Evolutionary conservation across 2,797 vertebrate genomes (phyloP).

Genomic region (Hoplostethus atlanticus): DNA sequence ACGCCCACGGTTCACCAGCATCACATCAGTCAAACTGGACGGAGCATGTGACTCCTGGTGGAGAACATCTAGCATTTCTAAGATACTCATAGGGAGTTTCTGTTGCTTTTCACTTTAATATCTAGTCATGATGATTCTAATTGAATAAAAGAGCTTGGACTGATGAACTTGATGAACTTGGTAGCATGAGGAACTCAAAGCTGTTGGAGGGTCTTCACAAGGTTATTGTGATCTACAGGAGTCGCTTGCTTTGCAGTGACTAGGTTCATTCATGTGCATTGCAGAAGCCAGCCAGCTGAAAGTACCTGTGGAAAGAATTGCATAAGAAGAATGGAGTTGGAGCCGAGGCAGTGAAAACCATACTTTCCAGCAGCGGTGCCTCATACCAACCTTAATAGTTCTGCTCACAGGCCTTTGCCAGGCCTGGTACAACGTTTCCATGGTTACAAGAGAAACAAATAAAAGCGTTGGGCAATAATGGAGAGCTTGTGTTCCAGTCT

Average conservation of each 20-base stretch:
- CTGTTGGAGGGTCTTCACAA: too few species aligned
- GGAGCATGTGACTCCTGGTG: slow-evolving; percentile 1
- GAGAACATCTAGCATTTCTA: neutral
- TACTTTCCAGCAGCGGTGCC: slow-evolving; percentile 45
- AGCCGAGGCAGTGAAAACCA: slow-evolving; percentile 21
- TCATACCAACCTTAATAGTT: slow-evolving; percentile 25
- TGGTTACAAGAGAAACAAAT: slow-evolving; percentile 69
- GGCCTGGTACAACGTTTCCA: slow-evolving; percentile 54
- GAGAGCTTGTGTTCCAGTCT: slow-evolving; percentile 32
- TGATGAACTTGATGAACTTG: too few species aligned
- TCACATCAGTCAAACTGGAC: too few species aligned
- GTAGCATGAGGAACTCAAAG: too few species aligned
- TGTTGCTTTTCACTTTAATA: slow-evolving; percentile 52
- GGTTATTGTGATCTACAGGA: too few species aligned
- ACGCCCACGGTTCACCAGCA: neutral
- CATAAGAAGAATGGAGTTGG: slow-evolving; percentile 19
- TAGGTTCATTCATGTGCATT: slow-evolving; percentile 44
- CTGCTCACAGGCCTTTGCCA: slow-evolving; percentile 43
- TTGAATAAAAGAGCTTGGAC: slow-evolving; percentile 7
- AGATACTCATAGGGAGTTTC: slow-evolving; percentile 26
- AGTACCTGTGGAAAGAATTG: slow-evolving; percentile 22
- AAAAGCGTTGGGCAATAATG: slow-evolving; percentile 42
- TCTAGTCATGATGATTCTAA: slow-evolving; percentile 63
- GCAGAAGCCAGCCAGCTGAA: slow-evolving; percentile 17
- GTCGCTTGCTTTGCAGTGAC: slow-evolving; percentile 20